Evolutionary conservation across 2,113 vertebrate genomes (phyloP).

Genomic region (Puntigrus tetrazona): DNA sequence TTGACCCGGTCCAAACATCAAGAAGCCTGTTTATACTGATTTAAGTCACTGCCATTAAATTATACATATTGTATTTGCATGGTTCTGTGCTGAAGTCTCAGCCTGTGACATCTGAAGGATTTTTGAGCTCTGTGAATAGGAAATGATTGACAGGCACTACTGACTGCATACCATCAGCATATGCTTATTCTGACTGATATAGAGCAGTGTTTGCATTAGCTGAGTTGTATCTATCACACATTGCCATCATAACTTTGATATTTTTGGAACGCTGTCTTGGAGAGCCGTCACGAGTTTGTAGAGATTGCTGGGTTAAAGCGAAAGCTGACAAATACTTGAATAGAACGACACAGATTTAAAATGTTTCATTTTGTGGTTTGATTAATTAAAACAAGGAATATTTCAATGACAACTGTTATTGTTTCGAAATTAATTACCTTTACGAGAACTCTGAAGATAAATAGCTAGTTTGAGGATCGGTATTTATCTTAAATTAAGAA

Average conservation of each 20-base stretch:
- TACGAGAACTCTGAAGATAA: background rate
- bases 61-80: constrained; percentile 49
- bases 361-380: background rate
- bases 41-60: constrained; percentile 38
- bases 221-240: constrained; percentile 19
- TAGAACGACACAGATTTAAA: background rate
- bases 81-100: constrained; percentile 26
- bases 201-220: constrained; percentile 13
- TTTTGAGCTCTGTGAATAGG: constrained; percentile 13
- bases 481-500: background rate
- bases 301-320: background rate
- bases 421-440: background rate
- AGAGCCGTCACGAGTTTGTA: background rate
- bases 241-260: background rate
- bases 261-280: constrained; percentile 20
- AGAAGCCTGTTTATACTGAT: constrained; percentile 23
- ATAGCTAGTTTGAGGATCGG: background rate
- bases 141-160: constrained; percentile 32
- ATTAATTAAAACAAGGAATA: background rate
- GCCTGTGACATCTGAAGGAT: constrained; percentile 7
- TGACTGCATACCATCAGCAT: constrained; percentile 35
- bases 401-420: background rate
- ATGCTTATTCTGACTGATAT: constrained; percentile 35
- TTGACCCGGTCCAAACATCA: constrained; percentile 14
- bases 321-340: background rate